Evolutionary conservation across 2,888 invertebrate genomes (phyloP), one percentile per base, ranked within the genome.

Genomic region (Lymantria dispar): DNA sequence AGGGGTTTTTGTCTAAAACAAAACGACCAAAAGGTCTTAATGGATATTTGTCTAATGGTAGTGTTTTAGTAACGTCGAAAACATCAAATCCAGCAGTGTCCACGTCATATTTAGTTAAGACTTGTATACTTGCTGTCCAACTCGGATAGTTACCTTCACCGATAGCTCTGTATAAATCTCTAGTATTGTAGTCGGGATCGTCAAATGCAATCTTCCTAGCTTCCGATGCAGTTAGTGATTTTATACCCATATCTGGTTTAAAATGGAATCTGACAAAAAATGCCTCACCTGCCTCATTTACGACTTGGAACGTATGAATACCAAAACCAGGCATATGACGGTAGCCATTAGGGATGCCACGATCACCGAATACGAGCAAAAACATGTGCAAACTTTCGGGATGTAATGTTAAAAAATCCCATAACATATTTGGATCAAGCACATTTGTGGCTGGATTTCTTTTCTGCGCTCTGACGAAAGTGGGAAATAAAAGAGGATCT

Each of bases 241-340:
- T 95, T 60, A 98, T 96, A 22, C 96, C 96, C 79, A 97, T 97
- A 78, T 97, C 94, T 8, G 96, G 96, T 92, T 95, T 95, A 74
- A 94, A 95, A 77, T 97, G 97, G 87, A 97, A 98, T 91, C 97
- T 97, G 63, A 96, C 95, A 74, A 95, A 98, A 54, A 94, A 88
- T 3, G 92, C 83, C 46, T 95, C 93, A 0, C 94, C 93, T 8
- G 93, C 81, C 9, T 87, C 91, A 80, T 97, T 98, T 11, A 97
- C 93, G 56, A 97, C 82, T 80, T 97, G 96, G 80, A 95, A 98
- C 0, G 98, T 97, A 77, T 98, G 97, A 0, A 96, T 96, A 7
- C 97, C 96, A 70, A 96, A 98, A 30, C 98, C 98, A 70, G 98
- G 96, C 98, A 98, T 98, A 79, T 95, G 94, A 14, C 97, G 93